Conservation (phyloP, 2,888 invertebrate species). For the Drosophila rubida region DNA sequence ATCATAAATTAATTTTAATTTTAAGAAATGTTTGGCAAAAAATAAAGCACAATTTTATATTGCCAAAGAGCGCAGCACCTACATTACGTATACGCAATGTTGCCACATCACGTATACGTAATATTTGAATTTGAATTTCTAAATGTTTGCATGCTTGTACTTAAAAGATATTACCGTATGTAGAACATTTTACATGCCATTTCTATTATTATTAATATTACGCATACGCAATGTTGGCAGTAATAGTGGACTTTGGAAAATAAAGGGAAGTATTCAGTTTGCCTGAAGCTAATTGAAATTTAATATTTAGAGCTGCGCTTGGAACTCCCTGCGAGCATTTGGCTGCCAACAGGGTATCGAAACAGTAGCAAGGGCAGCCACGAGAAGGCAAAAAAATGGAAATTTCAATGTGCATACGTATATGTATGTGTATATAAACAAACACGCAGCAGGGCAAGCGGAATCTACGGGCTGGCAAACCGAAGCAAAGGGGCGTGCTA, state of each 20-base stretch:
- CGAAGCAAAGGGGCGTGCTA: not conserved
- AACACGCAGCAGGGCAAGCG: slow-evolving; percentile 65
- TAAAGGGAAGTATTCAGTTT: no score
- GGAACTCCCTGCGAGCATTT: not conserved
- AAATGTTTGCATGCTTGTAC: no score
- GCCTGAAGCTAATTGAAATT: not conserved
- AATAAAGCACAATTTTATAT: no score
- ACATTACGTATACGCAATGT: not conserved
- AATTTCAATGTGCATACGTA: slow-evolving; percentile 72
- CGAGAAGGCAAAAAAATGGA: slow-evolving; percentile 59
- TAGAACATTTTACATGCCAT: no score
- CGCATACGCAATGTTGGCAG: not conserved
- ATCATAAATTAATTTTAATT: no score
- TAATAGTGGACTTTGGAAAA: no score
- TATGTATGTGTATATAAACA: slow-evolving; percentile 51
- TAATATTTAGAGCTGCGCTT: not conserved
- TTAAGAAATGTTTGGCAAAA: no score
- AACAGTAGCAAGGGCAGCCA: slow-evolving; percentile 37
- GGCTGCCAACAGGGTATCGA: slow-evolving; percentile 13
- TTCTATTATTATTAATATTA: not conserved
- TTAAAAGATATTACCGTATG: no score
- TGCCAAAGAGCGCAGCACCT: no score
- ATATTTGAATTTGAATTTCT: no score
- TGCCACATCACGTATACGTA: no score
- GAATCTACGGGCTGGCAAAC: slow-evolving; percentile 62